Evolutionary conservation across 2,888 invertebrate genomes (phyloP).

Genomic region (Nemotelus pantherinus): DNA sequence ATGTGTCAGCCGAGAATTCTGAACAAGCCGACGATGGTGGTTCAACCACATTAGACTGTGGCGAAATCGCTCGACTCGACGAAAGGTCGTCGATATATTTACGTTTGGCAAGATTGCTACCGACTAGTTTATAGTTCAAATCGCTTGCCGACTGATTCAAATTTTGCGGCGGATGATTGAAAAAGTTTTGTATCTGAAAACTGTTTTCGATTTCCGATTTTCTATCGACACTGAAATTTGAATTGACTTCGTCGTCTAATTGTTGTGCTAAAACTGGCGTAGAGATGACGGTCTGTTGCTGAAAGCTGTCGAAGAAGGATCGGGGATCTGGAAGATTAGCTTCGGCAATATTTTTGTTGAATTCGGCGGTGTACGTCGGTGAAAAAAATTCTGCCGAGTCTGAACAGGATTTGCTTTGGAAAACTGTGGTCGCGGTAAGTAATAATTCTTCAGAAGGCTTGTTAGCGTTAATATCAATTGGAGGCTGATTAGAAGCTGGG

Average conservation of each 20-base stretch:
- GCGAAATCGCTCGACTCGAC: slow-evolving; percentile 59
- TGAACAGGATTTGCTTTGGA: neutral
- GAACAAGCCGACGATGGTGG: slow-evolving; percentile 63
- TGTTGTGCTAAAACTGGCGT: neutral
- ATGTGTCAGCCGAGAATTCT: slow-evolving; percentile 59
- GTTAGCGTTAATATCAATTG: slow-evolving; percentile 3
- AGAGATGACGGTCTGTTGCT: slow-evolving; percentile 17
- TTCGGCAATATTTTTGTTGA: slow-evolving; percentile 34
- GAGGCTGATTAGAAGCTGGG: neutral
- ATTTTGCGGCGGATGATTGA: slow-evolving; percentile 64
- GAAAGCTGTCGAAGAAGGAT: slow-evolving; percentile 57
- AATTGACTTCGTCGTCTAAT: slow-evolving; percentile 42
- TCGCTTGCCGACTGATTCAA: slow-evolving; percentile 57
- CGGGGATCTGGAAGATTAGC: slow-evolving; percentile 52
- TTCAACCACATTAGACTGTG: slow-evolving; percentile 61
- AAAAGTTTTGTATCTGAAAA: slow-evolving; percentile 63
- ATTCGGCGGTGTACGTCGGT: neutral
- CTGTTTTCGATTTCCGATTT: slow-evolving; percentile 52
- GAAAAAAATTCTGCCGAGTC: slow-evolving; percentile 19
- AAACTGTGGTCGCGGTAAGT: too few relatives aligned
- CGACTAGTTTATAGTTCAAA: slow-evolving; percentile 61
- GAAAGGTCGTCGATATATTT: slow-evolving; percentile 52
- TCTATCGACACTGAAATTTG: slow-evolving; percentile 39
- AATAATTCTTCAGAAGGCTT: neutral
- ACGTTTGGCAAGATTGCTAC: slow-evolving; percentile 55